Percentiles rank a stretch among this genome's conserved stretches.
phyloP scores from a whole-genome alignment of 35 echinoderm and acorn worm genomes.

The Stichopus chloronotus region DNA sequence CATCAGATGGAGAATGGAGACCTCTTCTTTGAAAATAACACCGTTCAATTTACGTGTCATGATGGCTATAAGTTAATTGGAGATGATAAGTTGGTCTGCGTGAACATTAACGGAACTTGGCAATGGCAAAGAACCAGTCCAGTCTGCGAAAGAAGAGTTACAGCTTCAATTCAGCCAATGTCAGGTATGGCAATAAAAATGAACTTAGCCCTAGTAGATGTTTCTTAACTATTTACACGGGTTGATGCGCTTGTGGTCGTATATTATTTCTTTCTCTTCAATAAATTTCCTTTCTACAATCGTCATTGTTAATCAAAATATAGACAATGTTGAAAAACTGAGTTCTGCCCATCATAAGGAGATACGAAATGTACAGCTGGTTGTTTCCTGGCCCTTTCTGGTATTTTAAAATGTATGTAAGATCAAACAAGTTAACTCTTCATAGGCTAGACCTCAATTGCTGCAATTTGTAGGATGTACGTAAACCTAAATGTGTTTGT shows the following conservation, averaged over 20 bases:
- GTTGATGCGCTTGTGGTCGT: not conserved
- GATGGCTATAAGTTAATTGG: not conserved
- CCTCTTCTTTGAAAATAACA: not conserved
- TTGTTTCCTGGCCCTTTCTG: no score
- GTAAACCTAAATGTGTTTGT: no score
- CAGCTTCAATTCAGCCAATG: not conserved
- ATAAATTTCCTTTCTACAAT: not conserved
- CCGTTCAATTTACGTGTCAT: not conserved
- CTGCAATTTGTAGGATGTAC: no score
- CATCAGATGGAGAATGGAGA: not conserved
- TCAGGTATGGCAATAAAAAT: not conserved
- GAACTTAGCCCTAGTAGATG: not conserved
- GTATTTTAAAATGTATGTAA: no score
- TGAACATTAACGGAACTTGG: not conserved
- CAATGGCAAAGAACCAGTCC: not conserved
- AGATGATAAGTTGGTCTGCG: not conserved
- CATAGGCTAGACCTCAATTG: no score
- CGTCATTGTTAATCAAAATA: not conserved
- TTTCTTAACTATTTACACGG: not conserved
- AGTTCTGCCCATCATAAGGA: no score
- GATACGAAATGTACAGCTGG: no score
- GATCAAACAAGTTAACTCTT: no score
- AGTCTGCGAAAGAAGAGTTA: not conserved
- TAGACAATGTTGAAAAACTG: not conserved
- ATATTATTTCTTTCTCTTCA: not conserved